A percentile compares a stretch with the other conserved stretches of the same genome.
Evolutionary conservation across 2,113 vertebrate genomes (phyloP).

Genomic region (Zosterops lateralis): DNA sequence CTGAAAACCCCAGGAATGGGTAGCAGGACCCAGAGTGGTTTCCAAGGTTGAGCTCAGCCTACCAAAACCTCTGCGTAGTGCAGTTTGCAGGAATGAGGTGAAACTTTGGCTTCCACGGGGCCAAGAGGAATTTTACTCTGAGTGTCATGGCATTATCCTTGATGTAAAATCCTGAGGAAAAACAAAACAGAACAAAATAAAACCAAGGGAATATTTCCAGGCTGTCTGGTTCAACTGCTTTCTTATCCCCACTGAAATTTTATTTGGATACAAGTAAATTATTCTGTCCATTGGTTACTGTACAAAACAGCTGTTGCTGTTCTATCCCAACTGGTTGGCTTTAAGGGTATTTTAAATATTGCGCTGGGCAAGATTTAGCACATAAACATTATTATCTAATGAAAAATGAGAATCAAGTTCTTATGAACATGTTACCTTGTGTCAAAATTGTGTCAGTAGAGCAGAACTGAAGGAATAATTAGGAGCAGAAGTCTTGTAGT

Average conservation of each 20-base stretch:
- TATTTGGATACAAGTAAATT: background rate
- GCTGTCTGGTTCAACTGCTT: background rate
- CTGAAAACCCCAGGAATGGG: background rate
- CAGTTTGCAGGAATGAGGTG: background rate
- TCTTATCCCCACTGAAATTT: background rate
- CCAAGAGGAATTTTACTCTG: background rate
- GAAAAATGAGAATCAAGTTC: background rate
- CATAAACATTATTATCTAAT: background rate
- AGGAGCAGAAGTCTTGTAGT: background rate
- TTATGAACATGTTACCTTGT: background rate
- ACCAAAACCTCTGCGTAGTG: rapidly evolving
- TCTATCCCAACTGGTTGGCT: background rate
- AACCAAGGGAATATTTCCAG: background rate
- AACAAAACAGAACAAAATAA: background rate
- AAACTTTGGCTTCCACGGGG: background rate
- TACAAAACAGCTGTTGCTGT: background rate
- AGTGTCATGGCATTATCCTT: background rate
- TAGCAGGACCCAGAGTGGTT: background rate
- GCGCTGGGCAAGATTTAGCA: background rate
- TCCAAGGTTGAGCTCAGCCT: background rate
- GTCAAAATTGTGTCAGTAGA: background rate
- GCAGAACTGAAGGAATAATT: background rate
- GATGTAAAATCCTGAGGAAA: background rate
- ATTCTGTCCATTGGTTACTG: background rate
- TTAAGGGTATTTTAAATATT: background rate